These are phyloP conservation scores for Pithys albifrons DNA, from an alignment of 2,113 vertebrate species.

Conservation along the genomic window DNA sequence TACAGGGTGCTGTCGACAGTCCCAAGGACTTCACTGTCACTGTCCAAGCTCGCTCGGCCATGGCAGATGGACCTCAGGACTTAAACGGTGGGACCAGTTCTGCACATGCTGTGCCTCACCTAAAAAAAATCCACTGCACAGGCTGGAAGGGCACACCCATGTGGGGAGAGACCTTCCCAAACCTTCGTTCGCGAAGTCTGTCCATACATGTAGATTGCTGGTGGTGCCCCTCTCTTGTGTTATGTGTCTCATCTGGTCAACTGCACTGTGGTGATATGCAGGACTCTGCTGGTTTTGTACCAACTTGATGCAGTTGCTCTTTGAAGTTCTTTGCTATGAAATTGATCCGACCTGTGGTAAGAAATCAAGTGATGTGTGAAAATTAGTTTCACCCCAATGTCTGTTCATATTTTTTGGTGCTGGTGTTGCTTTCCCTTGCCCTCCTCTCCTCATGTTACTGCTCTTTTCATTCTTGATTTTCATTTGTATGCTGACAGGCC, in stretches of 20 bases:
- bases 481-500: neutral
- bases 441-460: neutral
- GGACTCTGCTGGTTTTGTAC: neutral
- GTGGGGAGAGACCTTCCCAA: no score
- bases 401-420: neutral
- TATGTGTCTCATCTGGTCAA: neutral
- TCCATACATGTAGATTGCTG: neutral
- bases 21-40: no score
- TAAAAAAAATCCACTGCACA: no score
- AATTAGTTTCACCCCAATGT: neutral
- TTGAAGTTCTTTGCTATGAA: neutral
- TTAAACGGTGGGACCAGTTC: no score
- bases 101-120: no score
- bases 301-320: neutral
- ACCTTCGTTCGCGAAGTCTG: no score
- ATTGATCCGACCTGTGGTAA: neutral
- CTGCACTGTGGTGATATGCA: neutral
- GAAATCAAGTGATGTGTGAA: neutral
- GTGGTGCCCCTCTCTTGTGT: neutral
- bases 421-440: neutral
- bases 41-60: no score
- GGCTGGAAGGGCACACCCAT: no score
- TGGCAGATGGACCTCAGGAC: no score
- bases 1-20: no score
- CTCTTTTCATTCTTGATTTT: neutral